Percentiles rank a stretch among this genome's conserved stretches.
phyloP scores from a whole-genome alignment of 1,140 invertebrate species.

The Megalonaias nervosa region DNA sequence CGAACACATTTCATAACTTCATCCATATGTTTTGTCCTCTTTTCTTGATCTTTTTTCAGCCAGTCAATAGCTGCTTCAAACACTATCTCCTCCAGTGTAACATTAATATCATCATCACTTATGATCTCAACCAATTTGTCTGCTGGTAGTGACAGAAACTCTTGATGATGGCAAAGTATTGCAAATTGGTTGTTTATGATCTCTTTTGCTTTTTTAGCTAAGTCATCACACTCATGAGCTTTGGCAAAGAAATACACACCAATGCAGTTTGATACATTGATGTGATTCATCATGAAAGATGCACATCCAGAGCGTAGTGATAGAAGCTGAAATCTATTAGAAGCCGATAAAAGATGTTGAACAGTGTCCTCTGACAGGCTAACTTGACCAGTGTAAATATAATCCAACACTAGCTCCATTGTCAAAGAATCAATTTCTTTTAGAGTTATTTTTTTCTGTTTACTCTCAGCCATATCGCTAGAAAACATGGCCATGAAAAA shows the following conservation, averaged over 20 bases:
- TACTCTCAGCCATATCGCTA: conserved; percentile 71
- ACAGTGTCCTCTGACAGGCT: conserved; percentile 75
- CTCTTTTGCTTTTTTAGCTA: conserved; percentile 66
- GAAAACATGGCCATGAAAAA: conserved; percentile 76
- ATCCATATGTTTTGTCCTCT: conserved; percentile 44
- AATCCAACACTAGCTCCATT: conserved; percentile 74
- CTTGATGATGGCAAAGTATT: conserved; percentile 59
- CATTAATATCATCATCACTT: conserved; percentile 74
- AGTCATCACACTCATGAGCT: conserved; percentile 63
- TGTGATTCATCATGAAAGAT: conserved; percentile 68
- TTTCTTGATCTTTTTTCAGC: conserved; percentile 71
- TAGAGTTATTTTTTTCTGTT: conserved; percentile 72
- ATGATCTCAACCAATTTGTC: conserved; percentile 74
- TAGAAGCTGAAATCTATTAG: conserved; percentile 75
- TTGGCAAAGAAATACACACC: conserved; percentile 69
- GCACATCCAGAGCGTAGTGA: conserved; percentile 65
- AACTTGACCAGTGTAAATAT: conserved; percentile 75
- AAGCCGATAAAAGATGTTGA: conserved; percentile 75
- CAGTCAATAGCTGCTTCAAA: conserved; percentile 75
- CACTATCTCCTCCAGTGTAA: conserved; percentile 75
- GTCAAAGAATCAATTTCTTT: conserved; percentile 75
- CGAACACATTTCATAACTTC: conserved; percentile 75
- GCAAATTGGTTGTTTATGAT: conserved; percentile 67
- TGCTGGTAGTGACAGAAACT: conserved; percentile 64
- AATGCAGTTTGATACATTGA: conserved; percentile 67